These are phyloP conservation scores for Sebastes kiyomatsui DNA, from an alignment of 2,797 vertebrate species.

Conservation along the genomic window DNA sequence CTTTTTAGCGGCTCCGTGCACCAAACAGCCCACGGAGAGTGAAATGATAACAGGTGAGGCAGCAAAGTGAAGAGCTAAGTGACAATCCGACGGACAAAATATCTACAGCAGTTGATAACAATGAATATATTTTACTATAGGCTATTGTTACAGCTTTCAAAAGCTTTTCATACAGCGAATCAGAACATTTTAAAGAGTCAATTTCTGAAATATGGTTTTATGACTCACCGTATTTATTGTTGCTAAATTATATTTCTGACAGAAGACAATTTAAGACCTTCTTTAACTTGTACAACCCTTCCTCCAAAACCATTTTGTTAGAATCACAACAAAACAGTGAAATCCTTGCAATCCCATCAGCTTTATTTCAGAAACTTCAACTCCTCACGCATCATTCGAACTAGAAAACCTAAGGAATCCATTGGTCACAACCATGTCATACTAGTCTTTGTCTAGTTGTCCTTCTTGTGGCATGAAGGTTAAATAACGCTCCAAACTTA, in stretches of 20 bases:
- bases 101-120: background rate
- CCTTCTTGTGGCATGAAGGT: no score
- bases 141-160: background rate
- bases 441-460: no score
- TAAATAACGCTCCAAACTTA: no score
- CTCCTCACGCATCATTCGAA: no score
- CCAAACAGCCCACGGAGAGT: slow-evolving; percentile 22
- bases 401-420: no score
- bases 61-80: slow-evolving; percentile 15
- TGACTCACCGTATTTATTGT: background rate
- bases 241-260: background rate
- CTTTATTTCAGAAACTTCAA: background rate
- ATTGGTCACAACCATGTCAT: no score
- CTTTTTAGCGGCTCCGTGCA: slow-evolving; percentile 47
- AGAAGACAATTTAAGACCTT: background rate
- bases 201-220: background rate
- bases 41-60: slow-evolving; percentile 24
- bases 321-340: background rate
- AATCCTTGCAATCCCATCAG: background rate
- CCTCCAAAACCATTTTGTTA: background rate
- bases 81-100: background rate
- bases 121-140: background rate
- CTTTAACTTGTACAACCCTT: background rate
- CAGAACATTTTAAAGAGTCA: background rate
- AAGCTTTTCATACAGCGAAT: background rate